phyloP scores from a whole-genome alignment of 1,140 invertebrate species.

The Leptopilina clavipes region DNA sequence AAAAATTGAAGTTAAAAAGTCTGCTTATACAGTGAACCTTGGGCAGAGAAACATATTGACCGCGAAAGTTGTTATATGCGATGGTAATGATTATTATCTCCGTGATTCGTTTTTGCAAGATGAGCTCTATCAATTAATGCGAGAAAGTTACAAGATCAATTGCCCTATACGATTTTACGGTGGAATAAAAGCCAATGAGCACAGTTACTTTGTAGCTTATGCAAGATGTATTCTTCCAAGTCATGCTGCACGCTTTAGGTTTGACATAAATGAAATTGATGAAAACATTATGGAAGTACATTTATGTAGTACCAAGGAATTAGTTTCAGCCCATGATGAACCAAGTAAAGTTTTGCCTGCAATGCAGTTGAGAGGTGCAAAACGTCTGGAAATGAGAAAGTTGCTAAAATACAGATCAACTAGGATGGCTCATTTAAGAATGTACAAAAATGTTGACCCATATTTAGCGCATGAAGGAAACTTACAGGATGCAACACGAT shows the following conservation, averaged over 20 bases:
- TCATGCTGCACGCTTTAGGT: background rate
- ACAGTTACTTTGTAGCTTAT: slow-evolving; percentile 33
- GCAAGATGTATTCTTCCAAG: slow-evolving; percentile 22
- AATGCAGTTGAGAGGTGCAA: slow-evolving; percentile 30
- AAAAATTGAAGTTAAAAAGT: too few relatives aligned
- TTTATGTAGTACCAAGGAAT: background rate
- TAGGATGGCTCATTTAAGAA: slow-evolving; percentile 7
- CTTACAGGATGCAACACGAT: slow-evolving; percentile 19
- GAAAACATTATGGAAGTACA: background rate
- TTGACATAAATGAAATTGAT: background rate
- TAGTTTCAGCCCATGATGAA: slow-evolving; percentile 19
- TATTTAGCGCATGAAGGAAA: slow-evolving; percentile 41
- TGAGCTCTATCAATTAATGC: background rate
- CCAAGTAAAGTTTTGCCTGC: slow-evolving; percentile 8
- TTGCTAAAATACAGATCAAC: background rate
- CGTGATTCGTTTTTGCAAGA: background rate
- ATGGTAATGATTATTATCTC: background rate
- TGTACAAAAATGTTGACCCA: background rate
- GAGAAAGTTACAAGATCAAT: background rate
- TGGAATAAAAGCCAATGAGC: background rate
- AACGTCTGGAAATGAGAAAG: slow-evolving; percentile 35
- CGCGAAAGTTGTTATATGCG: background rate
- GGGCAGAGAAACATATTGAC: background rate
- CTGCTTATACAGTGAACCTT: background rate
- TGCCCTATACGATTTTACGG: slow-evolving; percentile 37